Evolutionary conservation across 2,113 vertebrate species (phyloP).

Genomic region (Pithys albifrons): DNA sequence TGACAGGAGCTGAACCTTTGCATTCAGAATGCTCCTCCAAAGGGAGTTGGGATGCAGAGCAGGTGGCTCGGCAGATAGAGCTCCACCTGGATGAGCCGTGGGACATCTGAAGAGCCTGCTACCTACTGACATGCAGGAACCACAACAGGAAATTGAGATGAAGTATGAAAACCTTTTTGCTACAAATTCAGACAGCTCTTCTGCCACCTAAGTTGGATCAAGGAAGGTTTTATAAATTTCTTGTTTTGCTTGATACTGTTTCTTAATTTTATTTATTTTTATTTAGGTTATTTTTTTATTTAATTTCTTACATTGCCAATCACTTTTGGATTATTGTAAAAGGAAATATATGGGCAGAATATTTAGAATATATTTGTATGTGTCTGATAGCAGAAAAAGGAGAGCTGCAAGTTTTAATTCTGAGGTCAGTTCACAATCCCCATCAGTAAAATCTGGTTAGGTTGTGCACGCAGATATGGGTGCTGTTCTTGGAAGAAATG

Average conservation of each 20-base stretch:
- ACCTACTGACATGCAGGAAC: conserved; percentile 12
- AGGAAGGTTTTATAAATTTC: neutral
- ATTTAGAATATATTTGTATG: neutral
- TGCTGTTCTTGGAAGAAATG: neutral
- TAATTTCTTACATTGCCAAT: neutral
- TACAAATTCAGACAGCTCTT: neutral
- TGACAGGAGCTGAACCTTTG: neutral
- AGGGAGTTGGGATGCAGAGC: neutral
- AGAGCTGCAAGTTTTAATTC: neutral
- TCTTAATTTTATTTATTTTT: neutral
- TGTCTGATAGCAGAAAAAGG: neutral
- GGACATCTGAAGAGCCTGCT: neutral
- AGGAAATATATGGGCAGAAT: neutral
- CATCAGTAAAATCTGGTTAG: neutral
- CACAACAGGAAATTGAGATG: conserved; percentile 6
- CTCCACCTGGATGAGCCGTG: conserved; percentile 18
- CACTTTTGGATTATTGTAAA: neutral
- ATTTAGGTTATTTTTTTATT: neutral
- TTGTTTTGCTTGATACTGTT: neutral
- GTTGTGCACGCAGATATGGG: neutral
- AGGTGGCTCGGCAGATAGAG: conserved; percentile 24
- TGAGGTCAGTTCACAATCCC: neutral
- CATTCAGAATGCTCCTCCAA: neutral
- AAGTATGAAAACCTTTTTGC: neutral
- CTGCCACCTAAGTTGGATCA: neutral